Evolutionary conservation across 2,797 vertebrate species (phyloP).

Genomic region (Dicrostonyx torquatus): DNA sequence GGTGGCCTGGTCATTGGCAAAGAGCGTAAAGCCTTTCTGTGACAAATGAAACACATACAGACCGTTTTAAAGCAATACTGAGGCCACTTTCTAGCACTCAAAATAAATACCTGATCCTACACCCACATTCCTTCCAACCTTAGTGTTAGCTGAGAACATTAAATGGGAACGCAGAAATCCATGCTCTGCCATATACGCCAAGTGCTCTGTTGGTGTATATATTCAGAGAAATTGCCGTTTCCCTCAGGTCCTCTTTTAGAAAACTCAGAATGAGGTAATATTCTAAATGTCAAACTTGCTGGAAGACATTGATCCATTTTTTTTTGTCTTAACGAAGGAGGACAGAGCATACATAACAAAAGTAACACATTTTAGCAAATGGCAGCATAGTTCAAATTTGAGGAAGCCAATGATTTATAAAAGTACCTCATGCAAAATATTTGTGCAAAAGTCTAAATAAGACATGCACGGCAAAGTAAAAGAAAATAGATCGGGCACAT

Average conservation of each 20-base stretch:
- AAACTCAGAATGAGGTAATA: slow-evolving; percentile 62
- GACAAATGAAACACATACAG: not conserved
- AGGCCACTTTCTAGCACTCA: slow-evolving; percentile 8
- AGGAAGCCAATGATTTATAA: slow-evolving; percentile 66
- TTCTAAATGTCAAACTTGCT: slow-evolving; percentile 53
- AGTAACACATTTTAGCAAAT: slow-evolving; percentile 79
- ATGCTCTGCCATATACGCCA: not conserved
- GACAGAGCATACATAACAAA: slow-evolving; percentile 69
- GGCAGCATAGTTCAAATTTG: slow-evolving; percentile 67
- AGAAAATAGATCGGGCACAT: slow-evolving; percentile 35
- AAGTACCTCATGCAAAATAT: slow-evolving; percentile 72
- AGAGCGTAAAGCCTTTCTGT: slow-evolving; percentile 27
- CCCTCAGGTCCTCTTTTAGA: slow-evolving; percentile 41
- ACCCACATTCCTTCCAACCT: not conserved
- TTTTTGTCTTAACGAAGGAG: slow-evolving; percentile 32
- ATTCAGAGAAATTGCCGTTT: slow-evolving; percentile 68
- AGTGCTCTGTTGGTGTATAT: not conserved
- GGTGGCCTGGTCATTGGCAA: slow-evolving; percentile 7
- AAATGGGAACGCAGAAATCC: not conserved
- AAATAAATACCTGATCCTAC: slow-evolving; percentile 17
- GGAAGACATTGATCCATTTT: slow-evolving; percentile 23
- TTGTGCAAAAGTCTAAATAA: slow-evolving; percentile 65
- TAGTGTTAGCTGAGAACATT: not conserved
- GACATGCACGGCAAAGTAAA: slow-evolving; percentile 35
- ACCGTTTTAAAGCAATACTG: slow-evolving; percentile 7